Evolutionary conservation across 2,888 invertebrate genomes (phyloP), one percentile per base, ranked within the genome.

Genomic region (Drosophila monieri): DNA sequence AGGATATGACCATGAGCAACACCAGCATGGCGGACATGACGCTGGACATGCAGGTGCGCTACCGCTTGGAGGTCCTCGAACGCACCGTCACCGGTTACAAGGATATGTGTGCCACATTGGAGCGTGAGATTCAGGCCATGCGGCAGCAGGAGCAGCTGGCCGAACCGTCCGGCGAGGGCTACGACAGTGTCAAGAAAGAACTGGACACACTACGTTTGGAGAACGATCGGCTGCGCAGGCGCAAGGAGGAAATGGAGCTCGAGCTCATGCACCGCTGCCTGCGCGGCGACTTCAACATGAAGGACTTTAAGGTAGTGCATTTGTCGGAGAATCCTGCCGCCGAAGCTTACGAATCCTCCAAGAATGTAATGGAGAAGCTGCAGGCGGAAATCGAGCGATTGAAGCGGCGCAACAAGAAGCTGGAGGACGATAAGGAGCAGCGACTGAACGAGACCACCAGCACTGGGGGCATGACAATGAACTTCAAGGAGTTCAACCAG

Each of bases 251-350:
- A 60, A 88, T 96, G 49, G 95, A 95, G 81, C 90, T 93, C 44
- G 94, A 96, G 83, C 87, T 96, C 32, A 96, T 96, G 77, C 93
- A 93, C 76, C 91, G 93, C 23, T 93, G 93, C 15, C 81, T 94
- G 65, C 90, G 92, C 79, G 94, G 93, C 1, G 94, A 94, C 74
- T 94, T 93, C 55, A 89, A 89, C 55, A 72, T 89, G 47, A 80
- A 71, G 6, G 65, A 74, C 32, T 89, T 85, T 64, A 91, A 91
- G 76, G 90, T 90, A 41, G 90, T 96, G 2, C 96, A 96, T 86
- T 92, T 94, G 46, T 93, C 93, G 9, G 93, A 95, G 76, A 97
- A 97, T 91, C 97, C 97, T 0, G 93, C 95, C 0, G 92, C 94
- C 0, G 93, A 94, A 71, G 95, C 95, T 0, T 93, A 95, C 54